Percentiles rank a stretch among this genome's conserved stretches.
phyloP scores from a whole-genome alignment of 1,140 invertebrate genomes.

The Aplysia californica region DNA sequence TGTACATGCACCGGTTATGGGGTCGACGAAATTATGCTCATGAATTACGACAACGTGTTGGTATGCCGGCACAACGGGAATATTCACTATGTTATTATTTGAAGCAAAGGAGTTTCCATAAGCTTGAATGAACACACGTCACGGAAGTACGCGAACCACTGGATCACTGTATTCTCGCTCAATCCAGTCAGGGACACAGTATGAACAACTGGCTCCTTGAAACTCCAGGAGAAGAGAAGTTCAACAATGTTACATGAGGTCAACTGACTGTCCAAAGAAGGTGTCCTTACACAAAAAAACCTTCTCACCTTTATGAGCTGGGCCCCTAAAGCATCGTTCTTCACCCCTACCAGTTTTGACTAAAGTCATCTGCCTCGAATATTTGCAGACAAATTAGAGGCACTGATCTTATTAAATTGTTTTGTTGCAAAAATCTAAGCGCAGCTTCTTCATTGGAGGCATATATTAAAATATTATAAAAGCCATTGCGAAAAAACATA shows the following conservation, averaged over 20 bases:
- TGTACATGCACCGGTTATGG: background rate
- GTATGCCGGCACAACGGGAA: background rate
- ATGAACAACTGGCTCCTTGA: background rate
- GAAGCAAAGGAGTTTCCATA: background rate
- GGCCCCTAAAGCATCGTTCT: background rate
- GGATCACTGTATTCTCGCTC: background rate
- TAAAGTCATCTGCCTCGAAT: background rate
- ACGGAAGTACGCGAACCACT: background rate
- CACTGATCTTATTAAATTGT: no score
- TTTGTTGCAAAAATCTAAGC: no score
- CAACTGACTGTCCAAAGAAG: conserved; percentile 1
- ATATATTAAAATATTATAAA: no score
- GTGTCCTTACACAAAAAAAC: background rate
- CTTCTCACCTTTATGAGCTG: background rate
- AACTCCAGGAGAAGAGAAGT: conserved; percentile 1
- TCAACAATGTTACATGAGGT: background rate
- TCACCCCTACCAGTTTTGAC: background rate
- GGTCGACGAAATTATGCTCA: background rate
- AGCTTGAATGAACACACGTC: background rate
- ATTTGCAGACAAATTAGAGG: no score
- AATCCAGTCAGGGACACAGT: background rate
- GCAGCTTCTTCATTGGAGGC: no score
- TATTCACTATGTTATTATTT: background rate
- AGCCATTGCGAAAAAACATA: no score
- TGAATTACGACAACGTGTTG: conserved; percentile 2